Conservation (phyloP, 2,113 vertebrate species). For the Fregetta grallaria region DNA sequence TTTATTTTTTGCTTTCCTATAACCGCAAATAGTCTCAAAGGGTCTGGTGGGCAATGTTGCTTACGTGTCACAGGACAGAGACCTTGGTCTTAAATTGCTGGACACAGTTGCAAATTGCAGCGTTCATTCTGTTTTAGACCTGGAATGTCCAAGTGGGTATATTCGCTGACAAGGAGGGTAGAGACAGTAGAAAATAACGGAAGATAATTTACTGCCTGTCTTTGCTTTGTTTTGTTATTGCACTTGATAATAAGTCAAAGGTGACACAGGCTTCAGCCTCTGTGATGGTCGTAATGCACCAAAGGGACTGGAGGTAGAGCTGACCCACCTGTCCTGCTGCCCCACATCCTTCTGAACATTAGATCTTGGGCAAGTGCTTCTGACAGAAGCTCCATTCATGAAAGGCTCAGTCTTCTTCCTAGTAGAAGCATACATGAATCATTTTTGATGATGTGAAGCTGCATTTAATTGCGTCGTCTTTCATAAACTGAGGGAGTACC, state of each 20-base stretch:
- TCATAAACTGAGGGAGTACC: background rate
- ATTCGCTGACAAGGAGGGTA: background rate
- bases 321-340: background rate
- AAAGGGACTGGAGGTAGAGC: background rate
- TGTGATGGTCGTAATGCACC: background rate
- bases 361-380: background rate
- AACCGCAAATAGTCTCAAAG: background rate
- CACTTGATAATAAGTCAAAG: slow-evolving; percentile 10
- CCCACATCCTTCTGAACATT: background rate
- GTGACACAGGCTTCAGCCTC: background rate
- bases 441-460: slow-evolving; percentile 18
- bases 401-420: background rate
- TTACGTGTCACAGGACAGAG: background rate
- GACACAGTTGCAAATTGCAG: background rate
- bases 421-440: background rate
- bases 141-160: background rate
- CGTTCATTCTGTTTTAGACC: slow-evolving; percentile 23
- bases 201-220: slow-evolving; percentile 12
- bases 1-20: slow-evolving; percentile 10
- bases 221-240: slow-evolving; percentile 12
- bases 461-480: slow-evolving; percentile 16
- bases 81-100: background rate
- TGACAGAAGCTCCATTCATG: background rate
- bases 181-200: background rate
- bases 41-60: background rate